Conservation (phyloP, 2,797 vertebrate genomes). For the Halcyon leucocephala region DNA sequence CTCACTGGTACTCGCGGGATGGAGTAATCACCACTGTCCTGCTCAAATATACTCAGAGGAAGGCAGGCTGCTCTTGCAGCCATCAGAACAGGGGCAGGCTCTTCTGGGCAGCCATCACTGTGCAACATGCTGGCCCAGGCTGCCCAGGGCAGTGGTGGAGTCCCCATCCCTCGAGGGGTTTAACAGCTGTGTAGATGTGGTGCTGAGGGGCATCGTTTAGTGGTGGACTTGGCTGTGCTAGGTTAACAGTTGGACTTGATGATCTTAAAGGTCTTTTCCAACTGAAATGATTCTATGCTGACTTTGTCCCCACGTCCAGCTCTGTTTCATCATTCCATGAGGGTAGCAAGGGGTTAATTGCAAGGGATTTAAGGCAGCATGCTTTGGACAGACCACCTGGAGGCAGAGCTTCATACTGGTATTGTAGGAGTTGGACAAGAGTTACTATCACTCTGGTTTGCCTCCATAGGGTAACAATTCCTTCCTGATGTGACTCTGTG, state of each 20-base stretch:
- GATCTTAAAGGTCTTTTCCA: not conserved
- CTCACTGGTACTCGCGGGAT: not conserved
- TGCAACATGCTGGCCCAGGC: not conserved
- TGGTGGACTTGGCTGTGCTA: not conserved
- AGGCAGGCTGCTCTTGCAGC: not conserved
- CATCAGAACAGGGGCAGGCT: not conserved
- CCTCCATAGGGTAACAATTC: not conserved
- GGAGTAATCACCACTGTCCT: not conserved
- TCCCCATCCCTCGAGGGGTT: not conserved
- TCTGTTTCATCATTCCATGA: rapidly evolving
- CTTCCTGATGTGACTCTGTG: not conserved
- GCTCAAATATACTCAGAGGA: not conserved
- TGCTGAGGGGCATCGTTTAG: not conserved
- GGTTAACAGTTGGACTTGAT: not conserved
- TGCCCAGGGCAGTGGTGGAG: not conserved
- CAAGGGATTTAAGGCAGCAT: not conserved
- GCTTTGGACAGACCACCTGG: not conserved
- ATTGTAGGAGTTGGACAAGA: not conserved
- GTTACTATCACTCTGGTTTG: not conserved
- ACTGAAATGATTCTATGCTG: not conserved
- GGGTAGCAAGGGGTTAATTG: not conserved
- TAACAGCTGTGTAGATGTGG: not conserved
- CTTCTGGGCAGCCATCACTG: not conserved
- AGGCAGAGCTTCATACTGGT: not conserved
- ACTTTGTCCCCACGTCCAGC: not conserved